These are phyloP conservation scores for Macrocentrus cingulum DNA, from an alignment of 1,140 invertebrate species.

Conservation along the genomic window DNA sequence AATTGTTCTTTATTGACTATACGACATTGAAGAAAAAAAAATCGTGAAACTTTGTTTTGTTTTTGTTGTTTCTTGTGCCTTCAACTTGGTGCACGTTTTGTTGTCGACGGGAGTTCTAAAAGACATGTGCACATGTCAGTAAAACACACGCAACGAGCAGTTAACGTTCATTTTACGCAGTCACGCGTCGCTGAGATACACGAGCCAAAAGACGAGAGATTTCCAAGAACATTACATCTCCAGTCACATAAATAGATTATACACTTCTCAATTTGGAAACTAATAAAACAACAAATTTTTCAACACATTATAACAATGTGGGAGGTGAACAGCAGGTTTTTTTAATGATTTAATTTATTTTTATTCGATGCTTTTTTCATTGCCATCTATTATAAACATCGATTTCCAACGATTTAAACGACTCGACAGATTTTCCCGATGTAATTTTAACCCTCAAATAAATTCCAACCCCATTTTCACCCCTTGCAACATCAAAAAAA, in stretches of 20 bases:
- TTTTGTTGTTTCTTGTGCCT: too few species aligned
- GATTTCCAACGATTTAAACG: constrained; percentile 1
- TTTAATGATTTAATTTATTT: not conserved
- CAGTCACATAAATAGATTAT: constrained; percentile 10
- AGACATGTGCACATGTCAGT: constrained; percentile 11
- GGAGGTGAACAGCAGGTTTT: not conserved
- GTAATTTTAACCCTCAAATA: constrained; percentile 37
- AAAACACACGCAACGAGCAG: constrained; percentile 31
- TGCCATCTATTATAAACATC: not conserved
- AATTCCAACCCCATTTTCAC: constrained; percentile 24
- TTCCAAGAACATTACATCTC: constrained; percentile 1
- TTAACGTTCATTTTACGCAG: constrained; percentile 48
- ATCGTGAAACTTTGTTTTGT: not conserved
- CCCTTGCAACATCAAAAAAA: too few species aligned
- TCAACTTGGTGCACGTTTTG: not conserved
- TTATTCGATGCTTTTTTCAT: not conserved
- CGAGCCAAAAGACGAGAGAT: not conserved
- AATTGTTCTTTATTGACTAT: too few species aligned
- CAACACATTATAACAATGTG: too few species aligned
- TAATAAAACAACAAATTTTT: too few species aligned
- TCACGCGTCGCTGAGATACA: constrained; percentile 43
- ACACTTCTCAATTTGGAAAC: not conserved
- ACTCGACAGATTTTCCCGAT: constrained; percentile 6
- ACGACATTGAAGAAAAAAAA: not conserved
- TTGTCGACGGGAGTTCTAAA: constrained; percentile 4